Base-by-base conservation (phyloP, 1,140 invertebrate genomes). In the Oedothorax gibbosus region DNA sequence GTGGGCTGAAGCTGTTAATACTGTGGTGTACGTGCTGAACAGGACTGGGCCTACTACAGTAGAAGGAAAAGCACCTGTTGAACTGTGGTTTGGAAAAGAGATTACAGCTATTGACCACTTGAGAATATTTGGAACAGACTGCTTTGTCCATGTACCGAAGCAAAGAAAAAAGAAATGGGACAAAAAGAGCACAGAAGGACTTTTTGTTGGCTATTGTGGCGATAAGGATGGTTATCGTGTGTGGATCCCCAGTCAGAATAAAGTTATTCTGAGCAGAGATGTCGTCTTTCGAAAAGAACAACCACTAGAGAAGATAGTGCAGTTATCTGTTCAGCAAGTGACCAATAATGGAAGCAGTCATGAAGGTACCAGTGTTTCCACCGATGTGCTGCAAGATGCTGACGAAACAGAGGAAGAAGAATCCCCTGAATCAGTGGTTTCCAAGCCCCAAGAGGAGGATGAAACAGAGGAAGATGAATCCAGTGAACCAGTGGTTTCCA, bases 1-100 rank as follows among this genome's bases (percentile, higher is more conserved):
- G 14, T 76, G 72, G n/a, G 7, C 12, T 14, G 72, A 57, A 53
- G 72, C 72, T 53, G 49, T n/a, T 21, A 57, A 76, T 51, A 9
- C n/a, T 57, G 3, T 18, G 9, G 72, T 56, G 7, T 56, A 57
- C 35, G 72, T 57, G 49, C 35, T 76, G 50, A 75, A 75, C 56
- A 18, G 72, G 15, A 75, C 72, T 56, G 18, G 18, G 8, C 21
- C 21, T 10, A 56, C 53, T 2, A 15, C 12, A 7, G 21, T 11
- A 49, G 35, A 35, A 35, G 35, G 35, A 18, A 62, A 62, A 18
- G 57, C 57, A 62, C n/a, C n/a, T n/a, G n/a, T 14, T 21, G 12
- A 50, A 69, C 14, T 69, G 8, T 69, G 66, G 18, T 20, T 69
- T 21, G 14, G 49, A n/a, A 69, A 69, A 69, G 66, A 35, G 15